A percentile compares a stretch with the other conserved stretches of the same genome.
Evolutionary conservation across 2,113 vertebrate genomes (phyloP).

Genomic region (Hippopotamus amphibius): DNA sequence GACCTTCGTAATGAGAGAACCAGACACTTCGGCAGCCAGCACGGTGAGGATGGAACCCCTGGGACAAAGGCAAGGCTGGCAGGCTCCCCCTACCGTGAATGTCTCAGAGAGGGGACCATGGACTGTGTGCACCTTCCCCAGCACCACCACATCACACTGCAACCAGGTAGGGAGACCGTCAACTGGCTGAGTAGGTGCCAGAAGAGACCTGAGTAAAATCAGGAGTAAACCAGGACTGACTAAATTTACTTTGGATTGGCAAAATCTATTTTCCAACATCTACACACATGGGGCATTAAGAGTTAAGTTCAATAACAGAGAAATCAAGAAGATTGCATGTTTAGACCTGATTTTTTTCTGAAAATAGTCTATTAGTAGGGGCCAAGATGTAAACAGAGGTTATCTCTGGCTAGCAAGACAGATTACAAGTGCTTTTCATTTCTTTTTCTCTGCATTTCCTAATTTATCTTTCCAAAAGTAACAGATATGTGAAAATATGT

Average conservation of each 20-base stretch:
- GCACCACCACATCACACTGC: accelerated
- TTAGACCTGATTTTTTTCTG: neutral
- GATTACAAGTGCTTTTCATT: neutral
- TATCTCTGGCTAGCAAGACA: neutral
- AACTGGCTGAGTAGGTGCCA: neutral
- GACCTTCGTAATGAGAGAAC: neutral
- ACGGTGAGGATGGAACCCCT: neutral
- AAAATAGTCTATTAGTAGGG: neutral
- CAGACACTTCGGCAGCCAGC: too few species aligned
- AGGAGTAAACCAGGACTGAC: neutral
- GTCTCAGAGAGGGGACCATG: accelerated
- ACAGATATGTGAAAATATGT: neutral
- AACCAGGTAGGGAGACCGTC: neutral
- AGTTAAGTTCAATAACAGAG: neutral
- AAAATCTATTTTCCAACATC: neutral
- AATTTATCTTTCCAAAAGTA: neutral
- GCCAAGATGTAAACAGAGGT: neutral
- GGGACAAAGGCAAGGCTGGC: neutral
- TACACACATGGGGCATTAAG: neutral
- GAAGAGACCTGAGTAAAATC: neutral
- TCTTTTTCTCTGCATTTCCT: neutral
- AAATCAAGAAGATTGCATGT: neutral
- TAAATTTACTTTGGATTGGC: neutral
- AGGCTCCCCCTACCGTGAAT: accelerated
- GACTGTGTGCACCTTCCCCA: accelerated